Evolutionary conservation across 2,113 vertebrate genomes (phyloP).

Genomic region (Castor canadensis): DNA sequence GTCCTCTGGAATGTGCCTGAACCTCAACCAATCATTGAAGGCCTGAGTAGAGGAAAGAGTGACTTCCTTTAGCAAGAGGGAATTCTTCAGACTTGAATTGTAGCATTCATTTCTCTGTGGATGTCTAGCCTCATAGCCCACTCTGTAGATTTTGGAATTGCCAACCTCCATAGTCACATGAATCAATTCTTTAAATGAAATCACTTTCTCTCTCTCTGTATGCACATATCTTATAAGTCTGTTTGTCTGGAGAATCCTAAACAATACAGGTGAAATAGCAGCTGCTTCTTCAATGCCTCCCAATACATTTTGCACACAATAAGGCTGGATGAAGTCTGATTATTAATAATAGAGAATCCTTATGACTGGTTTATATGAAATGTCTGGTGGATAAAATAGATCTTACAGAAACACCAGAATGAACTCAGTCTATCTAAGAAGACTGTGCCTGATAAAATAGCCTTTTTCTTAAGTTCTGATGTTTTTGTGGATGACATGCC

Average conservation of each 20-base stretch:
- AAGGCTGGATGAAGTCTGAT: background rate
- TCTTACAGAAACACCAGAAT: background rate
- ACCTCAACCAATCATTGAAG: background rate
- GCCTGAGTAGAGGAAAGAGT: background rate
- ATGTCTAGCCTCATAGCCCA: background rate
- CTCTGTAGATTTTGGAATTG: background rate
- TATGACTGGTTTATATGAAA: background rate
- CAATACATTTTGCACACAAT: background rate
- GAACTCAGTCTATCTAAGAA: background rate
- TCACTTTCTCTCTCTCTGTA: background rate
- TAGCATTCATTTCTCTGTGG: background rate
- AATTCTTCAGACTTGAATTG: background rate
- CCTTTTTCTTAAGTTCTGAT: background rate
- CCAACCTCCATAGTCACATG: too few species aligned
- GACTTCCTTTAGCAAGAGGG: background rate
- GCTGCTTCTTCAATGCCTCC: background rate
- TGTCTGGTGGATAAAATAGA: background rate
- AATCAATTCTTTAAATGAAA: background rate
- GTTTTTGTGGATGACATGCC: background rate
- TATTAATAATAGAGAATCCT: conserved; percentile 6
- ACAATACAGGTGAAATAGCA: background rate
- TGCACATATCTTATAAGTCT: background rate
- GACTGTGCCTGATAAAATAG: background rate
- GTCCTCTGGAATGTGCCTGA: background rate
- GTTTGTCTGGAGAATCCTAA: background rate